Evolutionary conservation across 2,888 invertebrate species (phyloP), one percentile per base, ranked within the genome.

Genomic region (Melieria omissa): DNA sequence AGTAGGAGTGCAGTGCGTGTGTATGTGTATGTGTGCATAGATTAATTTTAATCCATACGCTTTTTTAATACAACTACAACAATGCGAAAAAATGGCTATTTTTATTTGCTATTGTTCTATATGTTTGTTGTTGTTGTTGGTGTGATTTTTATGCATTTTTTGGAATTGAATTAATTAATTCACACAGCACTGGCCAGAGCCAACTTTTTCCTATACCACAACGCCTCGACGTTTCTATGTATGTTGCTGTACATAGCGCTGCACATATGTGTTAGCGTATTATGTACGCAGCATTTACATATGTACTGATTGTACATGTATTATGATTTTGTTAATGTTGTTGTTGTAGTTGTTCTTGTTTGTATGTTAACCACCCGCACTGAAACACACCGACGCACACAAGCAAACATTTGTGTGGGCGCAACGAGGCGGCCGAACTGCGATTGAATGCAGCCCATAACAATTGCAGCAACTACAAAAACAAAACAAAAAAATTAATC

Each of bases 41-140:
- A 77, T 76, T 75, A 76, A 75, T 69, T 73, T 76, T 77, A 77
- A 77, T 77, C 77, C 72, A 52, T 63, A 54, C 16, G 44, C 58
- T 10, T n/a, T 54, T 61, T 54, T 29, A 16, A 29, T 29, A 29
- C 29, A 29, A 29, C 29, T 29, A 29, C 29, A 29, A 29, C 29
- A 29, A 29, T 29, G 29, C 29, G 29, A 29, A 57, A 44, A 42
- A 12, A 45, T 16, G 42, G 6, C 65, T 61, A 58, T 65, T 66
- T 65, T 54, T 29, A 29, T 60, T 65, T 72, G 49, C 49, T 65
- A 42, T 55, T 64, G 14, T 29, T 63, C 49, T 70, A 65, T 14
- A 14, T 10, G 4, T 67, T 46, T 10, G 8, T 41, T 49, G 14
- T 57, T 52, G 55, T 68, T 62, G 49, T 68, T 58, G 41, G 41